phyloP scores from a whole-genome alignment of 2,797 vertebrate genomes.

The Heterohyrax brucei region DNA sequence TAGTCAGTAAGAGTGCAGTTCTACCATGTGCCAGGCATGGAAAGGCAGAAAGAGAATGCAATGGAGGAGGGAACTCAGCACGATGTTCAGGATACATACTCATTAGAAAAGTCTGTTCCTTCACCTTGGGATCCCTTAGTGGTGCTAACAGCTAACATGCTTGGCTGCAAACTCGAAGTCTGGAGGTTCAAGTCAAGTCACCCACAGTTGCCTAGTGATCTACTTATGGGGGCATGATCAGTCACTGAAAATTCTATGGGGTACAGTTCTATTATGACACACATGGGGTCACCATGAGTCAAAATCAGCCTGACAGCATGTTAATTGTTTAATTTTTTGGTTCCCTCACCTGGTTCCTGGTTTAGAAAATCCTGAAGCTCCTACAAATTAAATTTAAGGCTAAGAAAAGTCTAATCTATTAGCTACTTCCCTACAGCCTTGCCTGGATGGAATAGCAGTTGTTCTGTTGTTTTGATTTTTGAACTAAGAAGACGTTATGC shows the following conservation, averaged over 20 bases:
- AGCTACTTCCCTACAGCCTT: not conserved
- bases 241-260: not conserved
- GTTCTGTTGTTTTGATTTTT: not conserved
- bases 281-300: not conserved
- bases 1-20: not conserved
- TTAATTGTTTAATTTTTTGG: not conserved
- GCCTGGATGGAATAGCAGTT: not conserved
- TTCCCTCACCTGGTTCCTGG: not conserved
- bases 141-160: not conserved
- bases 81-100: not conserved
- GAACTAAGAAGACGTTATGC: not conserved
- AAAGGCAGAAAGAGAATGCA: not conserved
- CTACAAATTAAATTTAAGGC: not conserved
- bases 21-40: too few species aligned
- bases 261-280: not conserved
- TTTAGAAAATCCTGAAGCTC: not conserved
- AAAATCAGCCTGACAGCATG: not conserved
- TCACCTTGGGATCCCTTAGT: too few species aligned
- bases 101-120: accelerated
- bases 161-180: not conserved
- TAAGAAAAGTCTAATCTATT: not conserved
- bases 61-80: not conserved
- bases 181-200: not conserved
- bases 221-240: too few species aligned
- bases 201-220: not conserved